Base-by-base conservation (phyloP, 2,113 vertebrate genomes). In the Amazona vittata region DNA sequence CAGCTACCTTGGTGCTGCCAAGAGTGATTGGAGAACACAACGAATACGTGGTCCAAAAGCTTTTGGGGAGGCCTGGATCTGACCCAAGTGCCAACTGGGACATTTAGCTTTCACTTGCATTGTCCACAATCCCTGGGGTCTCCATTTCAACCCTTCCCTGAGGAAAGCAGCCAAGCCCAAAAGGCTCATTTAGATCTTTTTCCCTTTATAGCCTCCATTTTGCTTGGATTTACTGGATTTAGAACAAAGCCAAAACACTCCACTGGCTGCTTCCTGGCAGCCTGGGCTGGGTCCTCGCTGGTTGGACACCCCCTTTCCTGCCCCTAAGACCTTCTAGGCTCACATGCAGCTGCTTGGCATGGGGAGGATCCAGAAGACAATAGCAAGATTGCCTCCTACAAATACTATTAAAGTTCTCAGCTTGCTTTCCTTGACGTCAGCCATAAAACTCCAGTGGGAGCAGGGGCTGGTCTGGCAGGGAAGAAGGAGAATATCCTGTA, bases 361-460 rank as follows among this genome's bases (percentile, higher is more conserved):
- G 88, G 83, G 37, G 68, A 77, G 68, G 55, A 94, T 67, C 49
- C 1, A 1, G 83, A 90, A 91, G 69, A 49, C 87, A 92, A 33
- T 96, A 97, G 94, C 83, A 46, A 90, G 92, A 96, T 96, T 91
- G 69, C 35, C 83, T 95, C 77, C 86, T 82, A 73, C 65, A 96
- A 94, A 96, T 86, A 63, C 81, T 93, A 90, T 92, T 96, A 96
- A 86, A 91, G 74, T 57, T 44, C 86, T 92, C 5, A 6, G 69
- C 90, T 91, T 57, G 55, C 46, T 81, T 77, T 76, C 50, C 81
- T 93, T 97, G 96, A 96, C 69, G 65, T 97, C 93, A 97, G 75
- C 26, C 2, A 0, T 71, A 81, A 95, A 92, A 95, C 60, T 74
- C 87, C 80, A 49, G 33, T 24, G 81, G 91, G 65, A 96, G 31